A percentile compares a stretch with the other conserved stretches of the same genome.
Evolutionary conservation across 2,797 vertebrate genomes (phyloP).

Genomic region (Anisognathus igniventris): DNA sequence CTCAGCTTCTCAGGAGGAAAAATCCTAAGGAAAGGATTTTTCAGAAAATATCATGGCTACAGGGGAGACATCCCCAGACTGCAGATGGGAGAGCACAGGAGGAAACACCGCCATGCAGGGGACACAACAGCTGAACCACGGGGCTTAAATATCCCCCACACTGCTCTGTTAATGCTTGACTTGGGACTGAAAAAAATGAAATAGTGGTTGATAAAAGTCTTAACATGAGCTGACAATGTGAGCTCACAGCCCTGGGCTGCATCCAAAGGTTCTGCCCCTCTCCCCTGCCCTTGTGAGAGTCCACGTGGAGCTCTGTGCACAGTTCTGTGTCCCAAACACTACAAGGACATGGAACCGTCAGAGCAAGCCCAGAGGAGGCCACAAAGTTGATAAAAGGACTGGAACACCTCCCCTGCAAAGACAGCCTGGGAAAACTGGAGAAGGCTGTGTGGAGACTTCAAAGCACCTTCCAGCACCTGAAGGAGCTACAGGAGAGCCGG

Average conservation of each 20-base stretch:
- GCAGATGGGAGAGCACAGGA: background rate
- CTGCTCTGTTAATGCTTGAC: background rate
- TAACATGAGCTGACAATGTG: rapidly evolving
- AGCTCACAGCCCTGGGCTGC: background rate
- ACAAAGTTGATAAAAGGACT: rapidly evolving
- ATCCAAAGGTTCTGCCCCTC: background rate
- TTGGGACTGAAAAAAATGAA: background rate
- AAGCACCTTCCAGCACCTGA: background rate
- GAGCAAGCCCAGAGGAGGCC: background rate
- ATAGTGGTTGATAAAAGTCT: rapidly evolving
- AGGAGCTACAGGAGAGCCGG: background rate
- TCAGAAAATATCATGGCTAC: too few relatives aligned
- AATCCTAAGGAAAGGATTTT: too few relatives aligned
- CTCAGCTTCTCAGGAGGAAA: too few relatives aligned
- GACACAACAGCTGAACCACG: background rate
- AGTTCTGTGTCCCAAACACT: rapidly evolving
- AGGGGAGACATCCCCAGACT: too few relatives aligned
- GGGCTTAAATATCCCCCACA: rapidly evolving
- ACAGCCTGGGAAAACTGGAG: background rate
- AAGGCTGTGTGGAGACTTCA: background rate
- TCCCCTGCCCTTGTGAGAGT: background rate
- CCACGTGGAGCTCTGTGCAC: rapidly evolving
- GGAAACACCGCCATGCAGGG: rapidly evolving
- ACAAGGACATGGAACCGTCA: rapidly evolving
- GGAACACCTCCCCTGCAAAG: background rate